Percentiles rank a stretch among this genome's conserved stretches.
Conservation (phyloP, 2,888 invertebrate genomes). For the Drosophila meridionalis region DNA sequence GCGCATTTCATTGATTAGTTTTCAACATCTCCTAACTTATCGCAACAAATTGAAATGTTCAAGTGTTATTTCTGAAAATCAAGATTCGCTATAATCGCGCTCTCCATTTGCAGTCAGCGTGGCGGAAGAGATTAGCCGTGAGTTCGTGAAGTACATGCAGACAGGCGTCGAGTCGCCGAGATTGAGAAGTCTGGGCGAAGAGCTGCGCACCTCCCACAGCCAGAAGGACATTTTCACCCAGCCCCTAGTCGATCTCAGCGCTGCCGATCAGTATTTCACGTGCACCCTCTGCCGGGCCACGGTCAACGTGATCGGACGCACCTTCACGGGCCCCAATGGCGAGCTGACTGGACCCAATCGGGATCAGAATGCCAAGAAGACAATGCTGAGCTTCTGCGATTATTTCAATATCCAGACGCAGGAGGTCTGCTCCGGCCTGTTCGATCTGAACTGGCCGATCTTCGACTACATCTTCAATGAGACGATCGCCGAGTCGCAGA, state of each 20-base stretch:
- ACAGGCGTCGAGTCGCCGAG: slow-evolving; percentile 72
- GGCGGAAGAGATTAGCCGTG: slow-evolving; percentile 74
- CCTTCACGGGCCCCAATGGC: slow-evolving; percentile 85
- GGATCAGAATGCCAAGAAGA: slow-evolving; percentile 80
- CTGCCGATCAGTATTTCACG: slow-evolving; percentile 72
- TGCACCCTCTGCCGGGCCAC: slow-evolving; percentile 82
- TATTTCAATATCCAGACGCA: slow-evolving; percentile 86
- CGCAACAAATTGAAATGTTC: slow-evolving; percentile 27
- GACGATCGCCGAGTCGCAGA: slow-evolving; percentile 85
- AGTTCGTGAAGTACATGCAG: slow-evolving; percentile 71
- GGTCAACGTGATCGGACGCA: slow-evolving; percentile 72
- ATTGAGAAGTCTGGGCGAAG: slow-evolving; percentile 62
- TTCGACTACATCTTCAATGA: slow-evolving; percentile 87
- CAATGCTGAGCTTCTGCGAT: slow-evolving; percentile 86
- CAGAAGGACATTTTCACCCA: slow-evolving; percentile 67
- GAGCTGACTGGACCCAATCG: slow-evolving; percentile 82
- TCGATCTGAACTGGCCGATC: slow-evolving; percentile 88
- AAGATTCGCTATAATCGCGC: slow-evolving; percentile 2
- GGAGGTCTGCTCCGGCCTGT: slow-evolving; percentile 88
- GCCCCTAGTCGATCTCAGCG: slow-evolving; percentile 65
- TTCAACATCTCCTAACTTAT: background rate
- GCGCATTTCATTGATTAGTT: slow-evolving; percentile 3
- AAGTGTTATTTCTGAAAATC: slow-evolving; percentile 20
- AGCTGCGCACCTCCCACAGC: slow-evolving; percentile 68
- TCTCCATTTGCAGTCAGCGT: slow-evolving; percentile 63